phyloP scores from a whole-genome alignment of 2,113 vertebrate species.

The Sinocyclocheilus anophthalmus region DNA sequence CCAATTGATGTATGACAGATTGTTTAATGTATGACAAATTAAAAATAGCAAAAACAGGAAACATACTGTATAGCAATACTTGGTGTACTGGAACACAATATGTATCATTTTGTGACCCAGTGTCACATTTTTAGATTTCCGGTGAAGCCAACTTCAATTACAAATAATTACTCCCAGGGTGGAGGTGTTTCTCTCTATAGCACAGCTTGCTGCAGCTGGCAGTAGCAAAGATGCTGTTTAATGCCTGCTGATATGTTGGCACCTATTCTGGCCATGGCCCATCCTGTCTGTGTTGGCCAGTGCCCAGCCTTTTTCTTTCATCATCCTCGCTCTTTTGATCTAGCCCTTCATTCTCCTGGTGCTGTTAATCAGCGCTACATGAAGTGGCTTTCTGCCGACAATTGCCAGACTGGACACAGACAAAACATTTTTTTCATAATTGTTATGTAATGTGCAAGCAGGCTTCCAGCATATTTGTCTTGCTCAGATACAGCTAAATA shows the following conservation, averaged over 20 bases:
- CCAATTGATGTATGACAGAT: too few relatives aligned
- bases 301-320: background rate
- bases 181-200: constrained; percentile 39
- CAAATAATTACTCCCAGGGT: constrained; percentile 14
- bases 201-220: constrained; percentile 43
- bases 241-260: constrained; percentile 51
- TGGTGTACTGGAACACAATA: constrained; percentile 95
- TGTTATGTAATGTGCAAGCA: constrained; percentile 36
- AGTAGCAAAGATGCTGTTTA: constrained; percentile 43
- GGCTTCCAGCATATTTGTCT: constrained; percentile 44
- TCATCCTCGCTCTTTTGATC: constrained; percentile 30
- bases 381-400: constrained; percentile 49
- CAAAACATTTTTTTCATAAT: constrained; percentile 31
- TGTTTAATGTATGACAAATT: constrained; percentile 55
- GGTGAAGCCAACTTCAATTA: constrained; percentile 38
- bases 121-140: background rate
- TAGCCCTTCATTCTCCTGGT: constrained; percentile 30
- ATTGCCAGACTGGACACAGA: constrained; percentile 43
- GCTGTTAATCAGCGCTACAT: constrained; percentile 43
- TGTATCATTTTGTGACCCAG: constrained; percentile 59
- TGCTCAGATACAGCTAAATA: constrained; percentile 53
- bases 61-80: constrained; percentile 50
- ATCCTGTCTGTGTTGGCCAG: constrained; percentile 33
- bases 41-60: constrained; percentile 61
- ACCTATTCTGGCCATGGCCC: constrained; percentile 20